A percentile compares a stretch with the other conserved stretches of the same genome.
These are phyloP conservation scores for Ectropis crepuscularia DNA, from an alignment of 2,888 invertebrate genomes.

Conservation along the genomic window DNA sequence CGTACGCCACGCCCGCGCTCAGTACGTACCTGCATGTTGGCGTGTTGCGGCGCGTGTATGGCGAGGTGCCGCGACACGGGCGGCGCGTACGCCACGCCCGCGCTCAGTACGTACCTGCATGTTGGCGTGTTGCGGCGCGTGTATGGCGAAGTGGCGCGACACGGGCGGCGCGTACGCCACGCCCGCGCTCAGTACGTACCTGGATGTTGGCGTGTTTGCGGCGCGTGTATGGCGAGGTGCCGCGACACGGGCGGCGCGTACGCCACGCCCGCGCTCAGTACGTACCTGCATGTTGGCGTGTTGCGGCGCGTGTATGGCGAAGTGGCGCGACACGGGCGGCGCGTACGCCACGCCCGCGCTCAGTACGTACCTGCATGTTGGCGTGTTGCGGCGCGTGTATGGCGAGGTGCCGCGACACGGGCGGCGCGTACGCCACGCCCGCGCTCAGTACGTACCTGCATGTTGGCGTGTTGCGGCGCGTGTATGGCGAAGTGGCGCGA, in stretches of 20 bases:
- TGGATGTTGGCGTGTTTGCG: conserved; percentile 72
- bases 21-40: conserved; percentile 74
- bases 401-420: conserved; percentile 65
- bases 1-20: conserved; percentile 65
- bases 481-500: conserved; percentile 71
- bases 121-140: conserved; percentile 65
- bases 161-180: conserved; percentile 67
- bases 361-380: conserved; percentile 74
- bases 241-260: conserved; percentile 67
- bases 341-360: conserved; percentile 67
- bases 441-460: conserved; percentile 73
- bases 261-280: conserved; percentile 64
- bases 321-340: conserved; percentile 63
- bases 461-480: conserved; percentile 65
- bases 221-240: conserved; percentile 69
- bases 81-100: conserved; percentile 67
- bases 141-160: conserved; percentile 68
- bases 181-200: conserved; percentile 67
- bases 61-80: conserved; percentile 65
- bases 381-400: conserved; percentile 70
- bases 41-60: conserved; percentile 70
- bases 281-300: conserved; percentile 74
- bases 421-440: conserved; percentile 68
- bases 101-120: conserved; percentile 75
- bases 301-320: conserved; percentile 68